A percentile compares a stretch with the other conserved stretches of the same genome.
These are phyloP conservation scores for Erebia ligea DNA, from an alignment of 2,888 invertebrate genomes.

Conservation along the genomic window DNA sequence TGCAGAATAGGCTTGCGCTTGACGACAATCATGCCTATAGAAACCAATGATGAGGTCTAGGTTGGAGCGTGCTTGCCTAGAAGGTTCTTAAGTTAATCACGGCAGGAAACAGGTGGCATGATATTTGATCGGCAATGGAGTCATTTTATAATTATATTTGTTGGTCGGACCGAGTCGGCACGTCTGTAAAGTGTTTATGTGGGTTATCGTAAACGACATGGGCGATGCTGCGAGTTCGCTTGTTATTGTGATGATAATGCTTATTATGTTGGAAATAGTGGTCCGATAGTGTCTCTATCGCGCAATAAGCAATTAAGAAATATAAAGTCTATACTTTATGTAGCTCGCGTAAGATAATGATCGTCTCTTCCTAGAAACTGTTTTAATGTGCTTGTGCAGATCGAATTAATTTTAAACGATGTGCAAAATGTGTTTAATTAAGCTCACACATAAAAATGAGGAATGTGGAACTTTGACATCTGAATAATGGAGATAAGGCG, in stretches of 20 bases:
- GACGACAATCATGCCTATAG: too few relatives aligned
- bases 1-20: too few relatives aligned
- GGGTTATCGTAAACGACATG: slow-evolving; percentile 44
- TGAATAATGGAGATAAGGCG: not conserved
- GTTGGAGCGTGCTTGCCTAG: too few relatives aligned
- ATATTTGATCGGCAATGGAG: too few relatives aligned
- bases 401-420: slow-evolving; percentile 31
- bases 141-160: too few relatives aligned
- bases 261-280: slow-evolving; percentile 80
- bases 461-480: not conserved
- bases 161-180: not conserved
- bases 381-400: slow-evolving; percentile 41
- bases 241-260: slow-evolving; percentile 82
- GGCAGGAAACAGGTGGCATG: too few relatives aligned
- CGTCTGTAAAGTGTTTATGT: not conserved
- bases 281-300: slow-evolving; percentile 74
- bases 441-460: not conserved
- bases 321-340: slow-evolving; percentile 35
- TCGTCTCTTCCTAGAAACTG: slow-evolving; percentile 60
- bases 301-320: slow-evolving; percentile 77
- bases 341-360: slow-evolving; percentile 52
- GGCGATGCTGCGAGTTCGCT: slow-evolving; percentile 56
- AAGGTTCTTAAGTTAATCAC: too few relatives aligned
- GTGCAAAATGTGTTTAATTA: not conserved
- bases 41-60: too few relatives aligned